Evolutionary conservation across 2,888 invertebrate genomes (phyloP).

Genomic region (Sinodicranocentrus sp.): DNA sequence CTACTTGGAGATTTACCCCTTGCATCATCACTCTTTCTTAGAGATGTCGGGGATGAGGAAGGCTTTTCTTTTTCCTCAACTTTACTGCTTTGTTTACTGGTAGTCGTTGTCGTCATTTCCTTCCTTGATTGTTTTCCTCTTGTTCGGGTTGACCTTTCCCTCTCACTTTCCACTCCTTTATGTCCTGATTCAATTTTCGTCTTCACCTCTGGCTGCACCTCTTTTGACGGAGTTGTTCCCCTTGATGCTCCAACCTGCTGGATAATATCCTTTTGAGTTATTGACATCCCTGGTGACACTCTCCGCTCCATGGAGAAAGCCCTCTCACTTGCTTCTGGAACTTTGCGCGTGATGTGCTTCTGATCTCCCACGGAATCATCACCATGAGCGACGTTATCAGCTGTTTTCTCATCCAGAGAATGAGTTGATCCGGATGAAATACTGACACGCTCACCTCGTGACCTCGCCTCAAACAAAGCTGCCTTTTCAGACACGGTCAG

Average conservation of each 20-base stretch:
- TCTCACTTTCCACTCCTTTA: background rate
- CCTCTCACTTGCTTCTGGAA: constrained; percentile 32
- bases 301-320: constrained; percentile 38
- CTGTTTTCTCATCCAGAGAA: constrained; percentile 47
- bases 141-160: background rate
- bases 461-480: constrained; percentile 75
- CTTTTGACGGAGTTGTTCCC: background rate
- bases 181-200: background rate
- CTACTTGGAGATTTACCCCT: constrained; percentile 25
- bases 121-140: background rate
- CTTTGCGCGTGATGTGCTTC: constrained; percentile 22
- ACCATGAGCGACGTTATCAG: too few relatives aligned
- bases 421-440: constrained; percentile 73
- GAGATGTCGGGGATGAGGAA: constrained; percentile 4
- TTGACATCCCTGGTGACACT: background rate
- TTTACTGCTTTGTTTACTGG: background rate
- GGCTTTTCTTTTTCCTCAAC: background rate
- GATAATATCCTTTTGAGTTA: background rate
- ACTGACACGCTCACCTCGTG: constrained; percentile 75
- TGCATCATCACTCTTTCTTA: constrained; percentile 15
- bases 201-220: background rate
- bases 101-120: background rate
- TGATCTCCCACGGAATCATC: constrained; percentile 8
- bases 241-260: background rate
- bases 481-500: constrained; percentile 73